Evolutionary conservation across 2,113 vertebrate genomes (phyloP).

Genomic region (human (Homo sapiens)): DNA sequence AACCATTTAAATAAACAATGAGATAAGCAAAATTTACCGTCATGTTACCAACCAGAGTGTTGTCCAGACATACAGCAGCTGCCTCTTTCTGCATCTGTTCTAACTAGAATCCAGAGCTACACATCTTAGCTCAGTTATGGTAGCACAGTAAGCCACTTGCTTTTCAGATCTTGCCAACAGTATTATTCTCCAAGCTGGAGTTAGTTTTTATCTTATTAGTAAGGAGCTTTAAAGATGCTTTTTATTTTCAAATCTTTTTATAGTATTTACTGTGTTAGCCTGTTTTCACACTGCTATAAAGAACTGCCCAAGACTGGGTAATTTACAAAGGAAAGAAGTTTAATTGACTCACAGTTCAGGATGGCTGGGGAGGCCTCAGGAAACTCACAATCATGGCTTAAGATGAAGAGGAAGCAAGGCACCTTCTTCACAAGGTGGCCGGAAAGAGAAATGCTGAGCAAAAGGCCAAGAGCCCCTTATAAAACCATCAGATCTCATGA

Average conservation of each 20-base stretch:
- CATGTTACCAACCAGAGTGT: background rate
- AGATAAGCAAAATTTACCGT: background rate
- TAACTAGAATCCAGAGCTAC: background rate
- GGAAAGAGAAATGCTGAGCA: too few species aligned
- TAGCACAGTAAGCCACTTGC: background rate
- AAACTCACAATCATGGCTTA: too few species aligned
- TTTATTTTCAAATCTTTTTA: slow-evolving; percentile 1
- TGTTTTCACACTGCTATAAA: too few species aligned
- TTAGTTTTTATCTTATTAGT: background rate
- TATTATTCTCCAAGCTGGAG: background rate
- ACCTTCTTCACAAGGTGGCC: too few species aligned
- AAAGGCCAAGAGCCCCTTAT: too few species aligned
- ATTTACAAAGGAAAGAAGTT: too few species aligned
- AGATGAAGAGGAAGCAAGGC: too few species aligned
- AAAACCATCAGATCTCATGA: too few species aligned
- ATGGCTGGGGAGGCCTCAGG: too few species aligned
- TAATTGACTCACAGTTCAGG: too few species aligned
- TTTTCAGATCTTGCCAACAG: background rate
- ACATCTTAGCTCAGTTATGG: background rate
- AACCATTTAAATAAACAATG: slow-evolving; percentile 30
- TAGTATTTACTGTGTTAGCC: background rate
- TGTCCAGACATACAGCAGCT: background rate
- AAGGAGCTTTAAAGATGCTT: background rate
- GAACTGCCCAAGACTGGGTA: too few species aligned
- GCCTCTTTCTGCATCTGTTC: background rate